phyloP scores from a whole-genome alignment of 2,888 invertebrate genomes.

The Troides aeacus region DNA sequence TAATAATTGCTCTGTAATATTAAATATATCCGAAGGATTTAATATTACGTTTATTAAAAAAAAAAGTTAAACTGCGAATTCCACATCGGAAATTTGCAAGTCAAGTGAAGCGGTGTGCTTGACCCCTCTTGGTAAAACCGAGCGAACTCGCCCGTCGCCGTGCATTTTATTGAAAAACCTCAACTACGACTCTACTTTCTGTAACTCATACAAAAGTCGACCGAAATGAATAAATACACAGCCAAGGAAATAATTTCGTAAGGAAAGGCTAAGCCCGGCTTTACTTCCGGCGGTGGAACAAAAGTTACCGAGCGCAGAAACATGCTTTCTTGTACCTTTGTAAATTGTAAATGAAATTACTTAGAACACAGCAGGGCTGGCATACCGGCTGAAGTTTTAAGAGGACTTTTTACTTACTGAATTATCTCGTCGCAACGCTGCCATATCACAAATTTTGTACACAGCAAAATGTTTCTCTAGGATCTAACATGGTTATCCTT shows the following conservation, averaged over 20 bases:
- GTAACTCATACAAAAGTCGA: conserved; percentile 3
- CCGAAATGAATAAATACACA: background rate
- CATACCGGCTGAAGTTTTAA: too few relatives aligned
- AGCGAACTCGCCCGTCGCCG: conserved; percentile 15
- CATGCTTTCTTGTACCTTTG: background rate
- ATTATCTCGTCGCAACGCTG: too few relatives aligned
- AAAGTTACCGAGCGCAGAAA: conserved; percentile 1
- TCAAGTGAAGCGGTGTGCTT: conserved; percentile 24
- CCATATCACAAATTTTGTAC: too few relatives aligned
- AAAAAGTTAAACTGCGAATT: conserved; percentile 12
- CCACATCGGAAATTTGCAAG: conserved; percentile 23
- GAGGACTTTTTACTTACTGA: too few relatives aligned
- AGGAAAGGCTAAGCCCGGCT: background rate
- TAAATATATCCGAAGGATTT: conserved; percentile 28
- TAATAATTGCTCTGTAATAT: too few relatives aligned
- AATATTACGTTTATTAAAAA: conserved; percentile 10
- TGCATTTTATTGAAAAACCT: conserved; percentile 11
- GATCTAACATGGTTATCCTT: too few relatives aligned
- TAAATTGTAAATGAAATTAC: conserved; percentile 1
- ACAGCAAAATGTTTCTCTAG: too few relatives aligned
- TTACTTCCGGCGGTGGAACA: background rate
- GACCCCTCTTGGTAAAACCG: conserved; percentile 21
- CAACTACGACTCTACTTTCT: conserved; percentile 7
- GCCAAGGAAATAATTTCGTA: conserved; percentile 10
- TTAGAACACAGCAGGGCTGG: background rate